Percentiles rank a stretch among this genome's conserved stretches.
phyloP scores from a whole-genome alignment of 1,140 invertebrate species.

The Drosophila insularis region DNA sequence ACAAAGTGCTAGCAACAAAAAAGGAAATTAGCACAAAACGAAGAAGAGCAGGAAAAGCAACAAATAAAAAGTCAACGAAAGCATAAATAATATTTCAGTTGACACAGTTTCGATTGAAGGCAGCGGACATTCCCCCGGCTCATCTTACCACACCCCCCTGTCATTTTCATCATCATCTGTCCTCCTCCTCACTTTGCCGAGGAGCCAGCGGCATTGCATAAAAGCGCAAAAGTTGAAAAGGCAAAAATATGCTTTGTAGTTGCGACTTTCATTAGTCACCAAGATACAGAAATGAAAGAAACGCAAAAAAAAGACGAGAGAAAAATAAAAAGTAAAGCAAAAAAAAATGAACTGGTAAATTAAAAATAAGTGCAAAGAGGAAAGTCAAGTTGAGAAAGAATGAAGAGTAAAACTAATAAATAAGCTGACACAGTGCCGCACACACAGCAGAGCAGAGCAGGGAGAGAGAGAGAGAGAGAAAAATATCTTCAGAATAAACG shows the following conservation, averaged over 20 bases:
- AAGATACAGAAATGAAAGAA: conserved; percentile 32
- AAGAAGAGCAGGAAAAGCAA: background rate
- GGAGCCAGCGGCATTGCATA: conserved; percentile 31
- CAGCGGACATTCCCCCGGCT: background rate
- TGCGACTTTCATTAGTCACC: conserved; percentile 49
- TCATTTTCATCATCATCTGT: background rate
- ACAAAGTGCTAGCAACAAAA: conserved; percentile 26
- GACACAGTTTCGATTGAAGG: conserved; percentile 42
- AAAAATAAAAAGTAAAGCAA: background rate
- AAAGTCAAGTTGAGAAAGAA: conserved; percentile 14
- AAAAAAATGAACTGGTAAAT: conserved; percentile 30
- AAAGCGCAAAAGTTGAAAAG: conserved; percentile 47
- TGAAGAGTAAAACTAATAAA: conserved; percentile 49
- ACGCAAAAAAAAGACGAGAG: background rate
- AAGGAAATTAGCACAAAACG: background rate
- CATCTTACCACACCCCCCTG: background rate
- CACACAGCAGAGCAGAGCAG: conserved; percentile 19
- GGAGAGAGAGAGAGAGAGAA: conserved; percentile 27
- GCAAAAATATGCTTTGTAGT: conserved; percentile 50
- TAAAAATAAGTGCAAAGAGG: conserved; percentile 41
- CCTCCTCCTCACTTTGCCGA: background rate
- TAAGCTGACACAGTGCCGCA: conserved; percentile 39
- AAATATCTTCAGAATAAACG: conserved; percentile 42
- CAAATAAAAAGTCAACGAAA: conserved; percentile 33
- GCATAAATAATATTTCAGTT: conserved; percentile 56